Base-by-base conservation (phyloP, 1,140 invertebrate species). In the Apis cerana region DNA sequence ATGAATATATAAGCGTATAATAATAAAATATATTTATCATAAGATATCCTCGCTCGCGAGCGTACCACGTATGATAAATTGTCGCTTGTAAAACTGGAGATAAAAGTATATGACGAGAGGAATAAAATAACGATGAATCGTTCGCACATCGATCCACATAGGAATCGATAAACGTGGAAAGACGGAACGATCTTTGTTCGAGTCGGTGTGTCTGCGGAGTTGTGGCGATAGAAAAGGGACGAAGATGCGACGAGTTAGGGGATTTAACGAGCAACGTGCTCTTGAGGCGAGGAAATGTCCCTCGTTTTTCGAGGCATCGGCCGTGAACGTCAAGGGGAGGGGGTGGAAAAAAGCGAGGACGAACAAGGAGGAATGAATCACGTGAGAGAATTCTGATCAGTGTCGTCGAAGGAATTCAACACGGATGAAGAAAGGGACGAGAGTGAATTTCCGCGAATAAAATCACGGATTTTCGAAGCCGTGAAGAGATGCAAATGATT, bases 251-350 rank as follows among this genome's bases (percentile, higher is more conserved):
- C 70, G 27, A 58, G 56, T 43, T 74, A 59, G 70, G 33, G 17
- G 21, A 59, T 23, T 21, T 74, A 74, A 74, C 54, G 54, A 74
- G 71, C 71, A 33, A 56, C 56, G 15, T n/a, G 23, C 27, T 59
- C 10, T 12, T 19, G 27, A 56, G 43, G 27, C 54, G 27, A 59
- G 71, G 27, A 15, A 59, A 59, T 43, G 27, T 59, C 19, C 21
- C 15, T 74, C 54, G 19, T 74, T 74, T 74, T 74, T 74, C 27
- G 54, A 15, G 54, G 71, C 23, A 54, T 43, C 54, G 54, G 15
- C 17, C 19, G 54, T 17, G 27, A 54, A n/a, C 71, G 5, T 43
- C 33, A 2, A 7, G 33, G 33, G 33, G 4, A 7, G 4, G 33
- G 5, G 33, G 33, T 2, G 33, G 33, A 15, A 15, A 58, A n/a